Evolutionary conservation across 2,888 invertebrate genomes (phyloP).

Genomic region (Microplitis deprimator): DNA sequence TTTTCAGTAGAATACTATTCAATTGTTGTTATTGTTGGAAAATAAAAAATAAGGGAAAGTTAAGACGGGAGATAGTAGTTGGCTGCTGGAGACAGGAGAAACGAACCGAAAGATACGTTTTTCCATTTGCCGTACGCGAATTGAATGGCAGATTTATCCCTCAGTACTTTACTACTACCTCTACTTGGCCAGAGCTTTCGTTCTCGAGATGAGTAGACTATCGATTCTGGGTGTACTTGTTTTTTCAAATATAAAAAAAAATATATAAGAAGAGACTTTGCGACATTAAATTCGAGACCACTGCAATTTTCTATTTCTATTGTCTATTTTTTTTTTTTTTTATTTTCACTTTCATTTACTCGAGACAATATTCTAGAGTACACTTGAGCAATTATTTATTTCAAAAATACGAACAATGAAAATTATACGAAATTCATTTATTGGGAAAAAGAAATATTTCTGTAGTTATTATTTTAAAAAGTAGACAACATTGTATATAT

Average conservation of each 20-base stretch:
- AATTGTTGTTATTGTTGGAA: not conserved
- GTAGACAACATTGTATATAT: not conserved
- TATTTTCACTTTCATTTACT: conserved; percentile 13
- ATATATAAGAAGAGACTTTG: conserved; percentile 1
- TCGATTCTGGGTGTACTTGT: conserved; percentile 15
- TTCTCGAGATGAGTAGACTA: not conserved
- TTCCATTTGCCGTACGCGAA: conserved; percentile 26
- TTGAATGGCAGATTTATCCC: conserved; percentile 27
- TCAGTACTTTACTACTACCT: conserved; percentile 4
- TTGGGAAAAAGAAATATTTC: conserved; percentile 3
- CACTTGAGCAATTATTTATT: conserved; percentile 22
- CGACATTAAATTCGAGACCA: conserved; percentile 26
- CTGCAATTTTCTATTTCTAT: conserved; percentile 29
- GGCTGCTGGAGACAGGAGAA: conserved; percentile 22
- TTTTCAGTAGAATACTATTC: not conserved
- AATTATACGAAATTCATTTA: not conserved
- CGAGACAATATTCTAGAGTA: conserved; percentile 49
- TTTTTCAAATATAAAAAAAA: not conserved
- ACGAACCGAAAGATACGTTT: conserved; percentile 34
- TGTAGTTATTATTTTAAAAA: conserved; percentile 4
- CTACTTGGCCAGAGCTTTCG: conserved; percentile 7
- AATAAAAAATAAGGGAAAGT: not conserved
- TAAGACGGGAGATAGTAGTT: conserved; percentile 3
- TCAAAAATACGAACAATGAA: not conserved
- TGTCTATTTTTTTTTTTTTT: conserved; percentile 1